phyloP scores from a whole-genome alignment of 2,888 invertebrate species.

The Pimpla rufipes region DNA sequence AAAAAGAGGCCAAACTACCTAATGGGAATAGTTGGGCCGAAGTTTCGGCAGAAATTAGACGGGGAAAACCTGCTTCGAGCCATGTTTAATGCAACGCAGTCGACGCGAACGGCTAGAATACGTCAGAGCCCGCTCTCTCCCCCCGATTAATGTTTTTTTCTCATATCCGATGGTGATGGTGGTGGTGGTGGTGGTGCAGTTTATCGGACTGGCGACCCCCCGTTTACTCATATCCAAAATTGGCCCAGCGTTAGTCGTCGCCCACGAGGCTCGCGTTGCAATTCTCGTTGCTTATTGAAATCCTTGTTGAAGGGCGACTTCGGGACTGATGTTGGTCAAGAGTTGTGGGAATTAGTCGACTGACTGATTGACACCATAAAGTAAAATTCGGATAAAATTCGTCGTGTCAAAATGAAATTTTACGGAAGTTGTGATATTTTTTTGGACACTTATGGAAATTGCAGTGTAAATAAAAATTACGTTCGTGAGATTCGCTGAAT shows the following conservation, averaged over 20 bases:
- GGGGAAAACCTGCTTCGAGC: constrained; percentile 56
- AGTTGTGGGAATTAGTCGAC: too few relatives aligned
- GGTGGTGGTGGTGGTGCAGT: not conserved
- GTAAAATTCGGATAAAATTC: too few relatives aligned
- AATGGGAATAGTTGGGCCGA: constrained; percentile 80
- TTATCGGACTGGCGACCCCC: not conserved
- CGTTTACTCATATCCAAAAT: constrained; percentile 2
- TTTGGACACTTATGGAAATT: too few relatives aligned
- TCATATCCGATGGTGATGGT: not conserved
- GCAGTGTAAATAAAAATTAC: too few relatives aligned
- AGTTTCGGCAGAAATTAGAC: constrained; percentile 78
- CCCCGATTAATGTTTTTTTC: constrained; percentile 19
- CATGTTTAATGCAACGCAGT: constrained; percentile 57
- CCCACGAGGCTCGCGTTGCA: too few relatives aligned
- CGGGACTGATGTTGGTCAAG: too few relatives aligned
- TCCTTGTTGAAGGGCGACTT: too few relatives aligned
- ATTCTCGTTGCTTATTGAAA: too few relatives aligned
- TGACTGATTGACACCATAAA: too few relatives aligned
- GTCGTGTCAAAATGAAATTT: too few relatives aligned
- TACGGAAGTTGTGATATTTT: too few relatives aligned
- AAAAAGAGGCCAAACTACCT: constrained; percentile 78
- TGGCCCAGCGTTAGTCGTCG: not conserved
- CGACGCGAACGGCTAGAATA: constrained; percentile 42
- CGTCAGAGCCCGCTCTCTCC: constrained; percentile 23
- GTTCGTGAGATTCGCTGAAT: too few relatives aligned